Evolutionary conservation across 2,888 invertebrate genomes (phyloP).

Genomic region (Ectemnius continuus): DNA sequence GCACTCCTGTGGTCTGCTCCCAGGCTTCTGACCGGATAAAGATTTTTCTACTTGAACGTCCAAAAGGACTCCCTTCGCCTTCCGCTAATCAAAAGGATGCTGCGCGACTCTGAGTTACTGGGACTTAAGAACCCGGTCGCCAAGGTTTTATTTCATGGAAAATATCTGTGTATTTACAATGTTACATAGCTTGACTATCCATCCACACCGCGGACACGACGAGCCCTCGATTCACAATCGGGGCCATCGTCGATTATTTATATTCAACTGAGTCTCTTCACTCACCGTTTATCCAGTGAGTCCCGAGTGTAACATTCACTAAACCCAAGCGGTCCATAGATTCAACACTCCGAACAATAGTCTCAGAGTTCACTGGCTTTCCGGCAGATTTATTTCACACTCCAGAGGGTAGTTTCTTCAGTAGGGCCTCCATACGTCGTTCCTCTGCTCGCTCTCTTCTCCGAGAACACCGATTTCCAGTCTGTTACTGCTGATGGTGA

Average conservation of each 20-base stretch:
- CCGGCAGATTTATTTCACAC: too few relatives aligned
- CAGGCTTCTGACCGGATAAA: slow-evolving; percentile 26
- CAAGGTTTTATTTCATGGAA: slow-evolving; percentile 71
- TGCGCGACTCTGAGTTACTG: not conserved
- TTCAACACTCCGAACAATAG: too few relatives aligned
- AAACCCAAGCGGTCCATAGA: too few relatives aligned
- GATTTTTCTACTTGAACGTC: slow-evolving; percentile 35
- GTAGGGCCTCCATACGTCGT: slow-evolving; percentile 88
- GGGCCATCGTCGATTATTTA: not conserved
- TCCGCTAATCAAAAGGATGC: not conserved
- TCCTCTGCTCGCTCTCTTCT: slow-evolving; percentile 79
- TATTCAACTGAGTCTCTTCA: not conserved
- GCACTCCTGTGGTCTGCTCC: slow-evolving; percentile 33
- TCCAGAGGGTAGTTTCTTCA: slow-evolving; percentile 73
- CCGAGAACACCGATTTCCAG: slow-evolving; percentile 80
- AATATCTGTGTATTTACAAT: slow-evolving; percentile 76
- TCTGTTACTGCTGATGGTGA: slow-evolving; percentile 79
- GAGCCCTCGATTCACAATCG: too few relatives aligned
- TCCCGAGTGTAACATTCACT: too few relatives aligned
- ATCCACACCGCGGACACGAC: slow-evolving; percentile 8
- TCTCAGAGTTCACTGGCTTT: too few relatives aligned
- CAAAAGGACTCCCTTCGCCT: not conserved
- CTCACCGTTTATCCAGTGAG: too few relatives aligned
- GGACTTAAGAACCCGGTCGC: slow-evolving; percentile 65
- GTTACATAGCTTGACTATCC: slow-evolving; percentile 56